Percentiles rank a stretch among this genome's conserved stretches.
Conservation (phyloP, 2,888 invertebrate genomes). For the Psococerastis gibbosa region DNA sequence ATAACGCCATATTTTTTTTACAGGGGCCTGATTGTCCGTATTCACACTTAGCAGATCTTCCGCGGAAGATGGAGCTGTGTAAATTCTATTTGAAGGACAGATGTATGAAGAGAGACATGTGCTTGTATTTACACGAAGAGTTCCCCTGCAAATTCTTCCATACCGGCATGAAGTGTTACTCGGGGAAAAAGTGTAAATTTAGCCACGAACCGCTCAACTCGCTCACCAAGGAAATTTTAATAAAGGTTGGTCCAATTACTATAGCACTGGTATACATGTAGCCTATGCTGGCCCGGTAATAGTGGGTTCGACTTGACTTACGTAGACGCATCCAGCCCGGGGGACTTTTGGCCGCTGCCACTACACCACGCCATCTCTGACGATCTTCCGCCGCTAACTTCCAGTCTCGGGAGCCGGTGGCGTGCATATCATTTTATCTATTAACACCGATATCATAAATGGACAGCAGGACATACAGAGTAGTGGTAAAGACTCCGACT, state of each 20-base stretch:
- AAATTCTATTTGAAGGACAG: constrained; percentile 93
- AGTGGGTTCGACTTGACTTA: too few species aligned
- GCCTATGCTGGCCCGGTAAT: not conserved
- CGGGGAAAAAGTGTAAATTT: constrained; percentile 68
- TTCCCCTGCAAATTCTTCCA: constrained; percentile 97
- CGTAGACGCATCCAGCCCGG: too few species aligned
- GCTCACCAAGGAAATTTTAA: constrained; percentile 39
- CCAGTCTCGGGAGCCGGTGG: too few species aligned
- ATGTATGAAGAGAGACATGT: constrained; percentile 88
- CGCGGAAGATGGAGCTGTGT: constrained; percentile 81
- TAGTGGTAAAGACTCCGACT: too few species aligned
- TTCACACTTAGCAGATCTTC: constrained; percentile 64
- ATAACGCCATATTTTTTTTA: constrained; percentile 16
- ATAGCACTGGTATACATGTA: not conserved
- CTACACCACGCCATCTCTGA: too few species aligned
- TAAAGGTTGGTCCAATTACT: constrained; percentile 27
- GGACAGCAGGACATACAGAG: too few species aligned
- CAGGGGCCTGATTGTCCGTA: constrained; percentile 67
- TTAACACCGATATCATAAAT: too few species aligned
- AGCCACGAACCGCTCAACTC: constrained; percentile 81
- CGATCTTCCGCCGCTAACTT: too few species aligned
- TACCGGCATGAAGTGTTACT: constrained; percentile 70
- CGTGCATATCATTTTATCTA: too few species aligned
- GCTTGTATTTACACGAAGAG: constrained; percentile 90
- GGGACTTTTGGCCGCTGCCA: too few species aligned